phyloP scores from a whole-genome alignment of 2,888 invertebrate species.

The Xestia rhomboidea region DNA sequence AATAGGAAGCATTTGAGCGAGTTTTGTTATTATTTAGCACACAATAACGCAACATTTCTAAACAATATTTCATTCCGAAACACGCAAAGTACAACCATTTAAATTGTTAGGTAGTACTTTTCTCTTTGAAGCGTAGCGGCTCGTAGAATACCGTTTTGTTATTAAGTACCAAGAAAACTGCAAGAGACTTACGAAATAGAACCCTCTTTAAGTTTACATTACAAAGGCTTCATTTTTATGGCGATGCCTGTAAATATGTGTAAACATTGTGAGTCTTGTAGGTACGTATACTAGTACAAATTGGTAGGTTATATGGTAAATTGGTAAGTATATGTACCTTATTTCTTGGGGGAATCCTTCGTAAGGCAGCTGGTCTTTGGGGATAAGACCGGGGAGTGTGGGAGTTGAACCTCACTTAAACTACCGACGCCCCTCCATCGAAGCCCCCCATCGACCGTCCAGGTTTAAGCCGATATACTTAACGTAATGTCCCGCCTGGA shows the following conservation, averaged over 20 bases:
- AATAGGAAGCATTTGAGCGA: constrained; percentile 33
- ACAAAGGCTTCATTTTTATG: not conserved
- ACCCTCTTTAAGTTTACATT: not conserved
- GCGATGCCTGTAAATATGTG: not conserved
- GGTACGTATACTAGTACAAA: not conserved
- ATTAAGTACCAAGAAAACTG: constrained; percentile 1
- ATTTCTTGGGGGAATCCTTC: not conserved
- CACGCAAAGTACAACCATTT: constrained; percentile 15
- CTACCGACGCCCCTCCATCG: no score
- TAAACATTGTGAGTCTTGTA: not conserved
- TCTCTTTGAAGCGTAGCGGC: constrained; percentile 20
- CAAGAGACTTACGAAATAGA: constrained; percentile 2
- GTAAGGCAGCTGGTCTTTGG: not conserved
- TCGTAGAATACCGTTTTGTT: constrained; percentile 10
- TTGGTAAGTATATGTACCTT: not conserved
- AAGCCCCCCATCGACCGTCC: no score
- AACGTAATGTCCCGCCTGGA: no score
- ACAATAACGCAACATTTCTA: constrained; percentile 26
- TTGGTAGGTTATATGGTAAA: not conserved
- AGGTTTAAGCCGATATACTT: no score
- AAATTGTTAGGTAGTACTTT: constrained; percentile 26
- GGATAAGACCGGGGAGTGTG: no score
- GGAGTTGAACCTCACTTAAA: no score
- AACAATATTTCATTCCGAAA: constrained; percentile 29
- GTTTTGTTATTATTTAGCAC: constrained; percentile 27